A percentile compares a stretch with the other conserved stretches of the same genome.
Conservation (phyloP, 2,113 vertebrate species). For the Salvelinus fontinalis region DNA sequence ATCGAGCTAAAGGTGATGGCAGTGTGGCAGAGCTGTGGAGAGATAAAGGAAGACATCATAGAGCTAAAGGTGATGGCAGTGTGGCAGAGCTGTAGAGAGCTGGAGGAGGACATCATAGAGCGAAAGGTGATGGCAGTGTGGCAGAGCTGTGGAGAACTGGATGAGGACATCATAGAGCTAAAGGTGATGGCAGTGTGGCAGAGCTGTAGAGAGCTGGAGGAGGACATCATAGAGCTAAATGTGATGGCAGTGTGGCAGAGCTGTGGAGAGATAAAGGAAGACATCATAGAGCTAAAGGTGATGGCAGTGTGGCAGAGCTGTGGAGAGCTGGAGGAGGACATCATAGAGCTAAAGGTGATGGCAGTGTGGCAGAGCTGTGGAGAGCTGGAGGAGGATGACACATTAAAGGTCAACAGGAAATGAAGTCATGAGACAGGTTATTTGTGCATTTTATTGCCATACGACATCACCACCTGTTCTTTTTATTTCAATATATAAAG, state of each 20-base stretch:
- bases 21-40: no score
- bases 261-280: slow-evolving; percentile 60
- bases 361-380: slow-evolving; percentile 92
- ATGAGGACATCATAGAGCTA: no score
- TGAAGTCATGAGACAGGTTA: neutral
- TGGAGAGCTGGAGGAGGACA: neutral
- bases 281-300: slow-evolving; percentile 73
- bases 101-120: no score
- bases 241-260: slow-evolving; percentile 97
- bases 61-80: no score
- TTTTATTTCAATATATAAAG: no score
- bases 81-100: no score
- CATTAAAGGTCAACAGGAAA: neutral
- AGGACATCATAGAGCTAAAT: slow-evolving; percentile 60
- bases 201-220: slow-evolving; percentile 73
- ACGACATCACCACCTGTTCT: no score
- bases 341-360: slow-evolving; percentile 83
- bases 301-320: slow-evolving; percentile 98
- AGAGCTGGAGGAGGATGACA: neutral
- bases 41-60: no score
- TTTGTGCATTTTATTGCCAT: no score
- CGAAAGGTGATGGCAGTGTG: no score
- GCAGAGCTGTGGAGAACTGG: no score
- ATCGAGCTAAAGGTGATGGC: no score
- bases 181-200: neutral